Percentiles rank a stretch among this genome's conserved stretches.
Evolutionary conservation across 2,113 vertebrate species (phyloP).

Genomic region (Cathartes aura): DNA sequence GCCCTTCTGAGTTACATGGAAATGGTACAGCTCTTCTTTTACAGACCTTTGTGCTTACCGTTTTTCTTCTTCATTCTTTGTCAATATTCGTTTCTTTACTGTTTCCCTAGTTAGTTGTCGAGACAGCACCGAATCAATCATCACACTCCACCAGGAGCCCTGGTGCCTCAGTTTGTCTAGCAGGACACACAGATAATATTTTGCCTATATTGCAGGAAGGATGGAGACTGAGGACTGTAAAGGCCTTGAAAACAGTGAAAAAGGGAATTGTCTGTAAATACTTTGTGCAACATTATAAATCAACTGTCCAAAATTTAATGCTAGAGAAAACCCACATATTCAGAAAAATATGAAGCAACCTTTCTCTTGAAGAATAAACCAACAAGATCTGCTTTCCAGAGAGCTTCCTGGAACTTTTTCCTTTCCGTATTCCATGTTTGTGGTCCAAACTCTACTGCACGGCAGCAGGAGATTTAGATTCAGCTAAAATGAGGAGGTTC

Average conservation of each 20-base stretch:
- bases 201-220: neutral
- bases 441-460: neutral
- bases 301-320: neutral
- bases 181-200: neutral
- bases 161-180: neutral
- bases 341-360: neutral
- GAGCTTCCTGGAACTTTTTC: neutral
- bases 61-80: neutral
- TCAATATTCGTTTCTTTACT: neutral
- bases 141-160: neutral
- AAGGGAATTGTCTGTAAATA: neutral
- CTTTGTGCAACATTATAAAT: neutral
- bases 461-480: neutral
- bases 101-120: neutral
- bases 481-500: neutral
- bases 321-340: neutral
- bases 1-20: conserved; percentile 89
- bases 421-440: neutral
- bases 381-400: neutral
- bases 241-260: neutral
- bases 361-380: neutral
- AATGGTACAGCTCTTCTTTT: conserved; percentile 77
- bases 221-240: neutral
- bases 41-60: neutral
- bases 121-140: neutral